Evolutionary conservation across 30 jellyfish, hydroid and myxozoan genomes (phyloP).

Genomic region (Cassiopea xamachana): DNA sequence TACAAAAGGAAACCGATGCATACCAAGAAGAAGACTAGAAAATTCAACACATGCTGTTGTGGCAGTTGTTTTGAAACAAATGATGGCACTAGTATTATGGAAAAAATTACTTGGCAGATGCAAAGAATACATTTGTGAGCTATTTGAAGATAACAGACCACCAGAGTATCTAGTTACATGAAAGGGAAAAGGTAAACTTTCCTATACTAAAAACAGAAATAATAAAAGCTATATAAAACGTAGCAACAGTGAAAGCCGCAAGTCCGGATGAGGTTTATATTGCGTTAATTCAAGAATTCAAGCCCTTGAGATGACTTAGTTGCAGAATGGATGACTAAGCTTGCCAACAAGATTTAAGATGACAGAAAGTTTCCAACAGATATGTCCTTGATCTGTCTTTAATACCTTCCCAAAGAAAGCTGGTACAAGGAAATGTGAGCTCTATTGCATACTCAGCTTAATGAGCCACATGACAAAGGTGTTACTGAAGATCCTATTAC

Average conservation of each 20-base stretch:
- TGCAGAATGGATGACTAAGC: too few species aligned
- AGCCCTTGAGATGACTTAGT: too few species aligned
- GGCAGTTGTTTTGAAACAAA: constrained; percentile 38
- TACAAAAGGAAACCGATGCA: constrained; percentile 33
- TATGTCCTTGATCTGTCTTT: too few species aligned
- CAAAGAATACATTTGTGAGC: constrained; percentile 56
- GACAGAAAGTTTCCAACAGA: too few species aligned
- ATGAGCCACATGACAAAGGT: background rate
- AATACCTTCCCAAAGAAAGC: too few species aligned
- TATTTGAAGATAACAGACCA: constrained; percentile 42
- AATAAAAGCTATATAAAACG: constrained; percentile 2
- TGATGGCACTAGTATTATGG: constrained; percentile 48
- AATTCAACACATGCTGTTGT: constrained; percentile 14
- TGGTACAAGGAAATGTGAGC: too few species aligned
- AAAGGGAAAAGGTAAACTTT: constrained; percentile 38
- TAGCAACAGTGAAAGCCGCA: constrained; percentile 43
- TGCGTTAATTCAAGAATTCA: too few species aligned
- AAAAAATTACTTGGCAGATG: constrained; percentile 25
- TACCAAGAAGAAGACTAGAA: background rate
- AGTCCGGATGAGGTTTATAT: too few species aligned
- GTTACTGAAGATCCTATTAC: background rate
- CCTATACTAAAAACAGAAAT: constrained; percentile 46
- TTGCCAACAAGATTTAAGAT: too few species aligned
- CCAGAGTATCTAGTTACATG: constrained; percentile 39
- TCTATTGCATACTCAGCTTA: too few species aligned